phyloP scores from a whole-genome alignment of 2,888 invertebrate genomes.

The Mythimna vitellina region DNA sequence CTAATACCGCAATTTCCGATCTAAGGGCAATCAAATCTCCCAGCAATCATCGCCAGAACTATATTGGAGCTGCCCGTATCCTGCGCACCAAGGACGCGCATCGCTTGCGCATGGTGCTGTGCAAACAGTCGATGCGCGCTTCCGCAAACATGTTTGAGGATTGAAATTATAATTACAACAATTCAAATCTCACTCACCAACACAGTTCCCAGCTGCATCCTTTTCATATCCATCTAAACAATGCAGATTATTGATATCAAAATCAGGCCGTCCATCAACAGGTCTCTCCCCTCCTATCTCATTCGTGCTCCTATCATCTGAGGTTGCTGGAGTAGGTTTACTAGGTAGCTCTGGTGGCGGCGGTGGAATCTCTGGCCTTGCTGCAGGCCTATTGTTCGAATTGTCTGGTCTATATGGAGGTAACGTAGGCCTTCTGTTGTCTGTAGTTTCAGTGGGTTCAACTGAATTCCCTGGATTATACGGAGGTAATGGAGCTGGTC shows the following conservation, averaged over 20 bases:
- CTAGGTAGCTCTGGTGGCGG: constrained; percentile 33
- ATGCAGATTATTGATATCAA: constrained; percentile 72
- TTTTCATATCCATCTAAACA: constrained; percentile 90
- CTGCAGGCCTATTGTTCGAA: constrained; percentile 26
- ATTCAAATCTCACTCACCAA: constrained; percentile 83
- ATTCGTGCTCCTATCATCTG: constrained; percentile 62
- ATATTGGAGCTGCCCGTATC: too few relatives aligned
- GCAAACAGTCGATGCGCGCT: too few relatives aligned
- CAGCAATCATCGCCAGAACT: too few relatives aligned
- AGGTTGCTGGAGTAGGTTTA: constrained; percentile 9
- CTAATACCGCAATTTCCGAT: too few relatives aligned
- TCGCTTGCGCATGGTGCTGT: too few relatives aligned
- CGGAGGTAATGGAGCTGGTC: constrained; percentile 45
- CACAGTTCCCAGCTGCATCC: constrained; percentile 89
- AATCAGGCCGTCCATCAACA: constrained; percentile 67
- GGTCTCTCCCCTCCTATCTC: constrained; percentile 64
- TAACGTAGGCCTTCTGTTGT: constrained; percentile 22
- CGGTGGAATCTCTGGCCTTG: constrained; percentile 32
- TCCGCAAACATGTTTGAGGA: too few relatives aligned
- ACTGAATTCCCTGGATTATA: constrained; percentile 32
- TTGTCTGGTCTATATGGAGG: constrained; percentile 51
- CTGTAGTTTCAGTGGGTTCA: constrained; percentile 24
- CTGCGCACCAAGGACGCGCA: too few relatives aligned
- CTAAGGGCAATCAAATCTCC: not conserved
- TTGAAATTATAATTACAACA: not conserved